Conservation (phyloP, 1,140 invertebrate species). For the Alviniconcha marisindica region DNA sequence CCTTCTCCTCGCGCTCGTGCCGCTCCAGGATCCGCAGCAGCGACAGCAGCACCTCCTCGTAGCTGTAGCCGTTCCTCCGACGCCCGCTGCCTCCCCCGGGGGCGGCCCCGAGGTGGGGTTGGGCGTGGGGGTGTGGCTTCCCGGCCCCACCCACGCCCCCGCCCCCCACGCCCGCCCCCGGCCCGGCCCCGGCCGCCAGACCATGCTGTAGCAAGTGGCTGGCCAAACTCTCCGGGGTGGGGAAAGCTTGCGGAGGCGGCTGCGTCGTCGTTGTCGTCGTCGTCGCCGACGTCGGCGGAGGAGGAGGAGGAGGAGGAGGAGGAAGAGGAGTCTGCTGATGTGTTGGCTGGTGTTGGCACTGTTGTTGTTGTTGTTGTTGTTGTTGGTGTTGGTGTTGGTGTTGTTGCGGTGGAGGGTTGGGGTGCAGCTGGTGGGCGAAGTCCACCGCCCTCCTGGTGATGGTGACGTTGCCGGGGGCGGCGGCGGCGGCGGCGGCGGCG, state of each 20-base stretch:
- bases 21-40: slow-evolving; percentile 68
- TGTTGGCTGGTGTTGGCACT: too few relatives aligned
- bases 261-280: too few relatives aligned
- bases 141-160: not conserved
- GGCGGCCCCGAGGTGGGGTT: not conserved
- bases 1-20: slow-evolving; percentile 66
- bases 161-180: not conserved
- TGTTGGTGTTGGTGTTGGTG: not conserved
- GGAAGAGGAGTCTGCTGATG: not conserved
- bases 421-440: not conserved
- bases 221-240: slow-evolving; percentile 24
- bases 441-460: not conserved
- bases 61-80: slow-evolving; percentile 49
- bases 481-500: not conserved
- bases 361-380: slow-evolving; percentile 5
- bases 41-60: slow-evolving; percentile 69
- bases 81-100: slow-evolving; percentile 5
- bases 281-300: not conserved
- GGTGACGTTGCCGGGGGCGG: not conserved
- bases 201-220: slow-evolving; percentile 37
- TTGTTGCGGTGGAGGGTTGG: not conserved
- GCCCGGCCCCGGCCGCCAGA: not conserved
- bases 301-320: not conserved
- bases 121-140: not conserved
- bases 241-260: slow-evolving; percentile 38